Percentiles rank a stretch among this genome's conserved stretches.
Evolutionary conservation across 2,888 invertebrate genomes (phyloP).

Genomic region (Drosophila anomalata): DNA sequence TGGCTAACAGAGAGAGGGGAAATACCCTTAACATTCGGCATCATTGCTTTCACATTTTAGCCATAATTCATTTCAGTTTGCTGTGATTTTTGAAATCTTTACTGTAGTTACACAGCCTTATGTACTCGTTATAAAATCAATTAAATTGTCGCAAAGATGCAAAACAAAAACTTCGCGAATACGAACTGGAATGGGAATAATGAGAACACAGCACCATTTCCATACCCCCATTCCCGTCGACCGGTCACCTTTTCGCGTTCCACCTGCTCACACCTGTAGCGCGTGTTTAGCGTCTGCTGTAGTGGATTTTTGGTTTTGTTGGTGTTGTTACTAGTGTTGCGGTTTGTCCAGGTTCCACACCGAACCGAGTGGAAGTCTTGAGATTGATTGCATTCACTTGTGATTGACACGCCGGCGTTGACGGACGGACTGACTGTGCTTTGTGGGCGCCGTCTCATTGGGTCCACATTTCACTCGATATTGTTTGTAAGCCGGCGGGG

Average conservation of each 20-base stretch:
- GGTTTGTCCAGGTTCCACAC: constrained; percentile 28
- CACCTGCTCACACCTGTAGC: constrained; percentile 59
- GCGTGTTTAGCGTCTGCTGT: constrained; percentile 48
- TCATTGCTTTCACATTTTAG: constrained; percentile 3
- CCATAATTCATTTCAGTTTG: background rate
- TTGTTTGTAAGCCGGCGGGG: constrained; percentile 19
- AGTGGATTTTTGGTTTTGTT: constrained; percentile 21
- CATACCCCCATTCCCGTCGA: constrained; percentile 11
- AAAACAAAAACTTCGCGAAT: constrained; percentile 37
- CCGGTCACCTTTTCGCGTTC: constrained; percentile 25
- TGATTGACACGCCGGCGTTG: constrained; percentile 38
- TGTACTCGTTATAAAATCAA: constrained; percentile 32
- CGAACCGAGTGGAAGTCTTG: constrained; percentile 8
- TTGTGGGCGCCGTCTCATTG: constrained; percentile 8
- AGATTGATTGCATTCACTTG: constrained; percentile 29
- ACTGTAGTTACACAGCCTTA: constrained; percentile 10
- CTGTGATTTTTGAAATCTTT: constrained; percentile 1
- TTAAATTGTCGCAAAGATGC: constrained; percentile 40
- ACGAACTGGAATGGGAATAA: constrained; percentile 30
- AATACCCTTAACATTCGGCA: background rate
- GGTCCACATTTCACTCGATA: constrained; percentile 9
- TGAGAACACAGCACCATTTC: constrained; percentile 21
- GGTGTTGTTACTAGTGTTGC: constrained; percentile 25
- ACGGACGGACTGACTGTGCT: constrained; percentile 2
- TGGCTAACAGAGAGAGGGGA: background rate